Conservation (phyloP, 2,797 vertebrate species). For the Tadarida brasiliensis region DNA sequence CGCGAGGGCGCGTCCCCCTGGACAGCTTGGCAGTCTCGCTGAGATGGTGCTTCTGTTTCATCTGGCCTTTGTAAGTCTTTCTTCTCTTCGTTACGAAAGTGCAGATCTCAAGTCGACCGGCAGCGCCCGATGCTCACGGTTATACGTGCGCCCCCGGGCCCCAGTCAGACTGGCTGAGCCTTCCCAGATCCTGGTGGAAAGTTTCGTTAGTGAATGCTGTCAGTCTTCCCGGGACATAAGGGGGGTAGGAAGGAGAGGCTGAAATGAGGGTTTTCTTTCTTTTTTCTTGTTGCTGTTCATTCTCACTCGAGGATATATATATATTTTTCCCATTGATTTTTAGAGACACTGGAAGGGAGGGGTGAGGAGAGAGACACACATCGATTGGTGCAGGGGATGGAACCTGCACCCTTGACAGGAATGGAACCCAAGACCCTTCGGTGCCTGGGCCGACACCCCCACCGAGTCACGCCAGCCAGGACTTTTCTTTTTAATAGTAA, state of each 20-base stretch:
- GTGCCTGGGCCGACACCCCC: no score
- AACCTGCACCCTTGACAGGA: no score
- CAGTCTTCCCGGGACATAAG: not conserved
- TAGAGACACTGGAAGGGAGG: no score
- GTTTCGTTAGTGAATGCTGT: not conserved
- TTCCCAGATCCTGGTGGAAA: not conserved
- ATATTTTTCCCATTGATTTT: no score
- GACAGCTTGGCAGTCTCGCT: not conserved
- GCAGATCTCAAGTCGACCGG: not conserved
- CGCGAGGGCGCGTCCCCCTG: no score
- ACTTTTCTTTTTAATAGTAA: conserved; percentile 7
- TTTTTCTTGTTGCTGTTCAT: no score
- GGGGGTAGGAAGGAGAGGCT: not conserved
- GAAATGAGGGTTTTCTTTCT: not conserved
- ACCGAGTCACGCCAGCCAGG: no score
- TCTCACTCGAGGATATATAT: no score
- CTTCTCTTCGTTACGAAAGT: not conserved
- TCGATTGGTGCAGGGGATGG: no score
- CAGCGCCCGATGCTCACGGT: not conserved
- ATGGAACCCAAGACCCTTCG: no score
- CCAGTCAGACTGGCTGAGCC: not conserved
- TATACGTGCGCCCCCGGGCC: not conserved
- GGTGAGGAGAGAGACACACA: no score
- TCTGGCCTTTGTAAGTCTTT: not conserved
- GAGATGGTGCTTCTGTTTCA: not conserved